Conservation (phyloP, 2,113 vertebrate genomes). For the Halichoeres trimaculatus region DNA sequence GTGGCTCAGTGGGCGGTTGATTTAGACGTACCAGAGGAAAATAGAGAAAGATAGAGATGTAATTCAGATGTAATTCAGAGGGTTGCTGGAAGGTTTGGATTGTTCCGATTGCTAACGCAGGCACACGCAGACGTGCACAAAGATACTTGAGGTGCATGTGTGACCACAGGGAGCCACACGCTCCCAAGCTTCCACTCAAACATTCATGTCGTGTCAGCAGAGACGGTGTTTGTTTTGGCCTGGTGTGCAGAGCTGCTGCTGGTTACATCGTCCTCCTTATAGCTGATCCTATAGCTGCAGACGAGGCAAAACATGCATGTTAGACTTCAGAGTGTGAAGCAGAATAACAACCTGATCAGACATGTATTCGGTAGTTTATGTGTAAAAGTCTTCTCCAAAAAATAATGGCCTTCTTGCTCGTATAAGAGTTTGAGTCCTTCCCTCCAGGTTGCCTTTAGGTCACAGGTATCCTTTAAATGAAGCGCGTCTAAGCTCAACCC, state of each 20-base stretch:
- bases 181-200: conserved; percentile 32
- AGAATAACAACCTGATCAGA: neutral
- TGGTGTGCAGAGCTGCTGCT: conserved; percentile 34
- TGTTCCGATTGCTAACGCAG: conserved; percentile 23
- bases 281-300: conserved; percentile 23
- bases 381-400: too few species aligned
- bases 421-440: neutral
- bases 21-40: conserved; percentile 54
- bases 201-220: conserved; percentile 61
- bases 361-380: too few species aligned
- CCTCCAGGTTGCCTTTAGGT: too few species aligned
- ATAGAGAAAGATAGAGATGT: conserved; percentile 57
- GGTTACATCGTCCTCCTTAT: conserved; percentile 32
- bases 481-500: neutral
- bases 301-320: neutral
- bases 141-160: conserved; percentile 41
- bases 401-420: neutral
- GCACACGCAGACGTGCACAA: conserved; percentile 19
- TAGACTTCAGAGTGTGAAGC: neutral
- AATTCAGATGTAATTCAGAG: conserved; percentile 70
- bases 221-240: conserved; percentile 73
- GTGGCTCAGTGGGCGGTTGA: conserved; percentile 30
- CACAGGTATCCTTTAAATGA: too few species aligned
- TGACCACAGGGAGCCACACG: conserved; percentile 19
- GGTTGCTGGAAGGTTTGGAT: conserved; percentile 37